Evolutionary conservation across 2,888 invertebrate genomes (phyloP), one percentile per base, ranked within the genome.

Genomic region (Andrena camellia): DNA sequence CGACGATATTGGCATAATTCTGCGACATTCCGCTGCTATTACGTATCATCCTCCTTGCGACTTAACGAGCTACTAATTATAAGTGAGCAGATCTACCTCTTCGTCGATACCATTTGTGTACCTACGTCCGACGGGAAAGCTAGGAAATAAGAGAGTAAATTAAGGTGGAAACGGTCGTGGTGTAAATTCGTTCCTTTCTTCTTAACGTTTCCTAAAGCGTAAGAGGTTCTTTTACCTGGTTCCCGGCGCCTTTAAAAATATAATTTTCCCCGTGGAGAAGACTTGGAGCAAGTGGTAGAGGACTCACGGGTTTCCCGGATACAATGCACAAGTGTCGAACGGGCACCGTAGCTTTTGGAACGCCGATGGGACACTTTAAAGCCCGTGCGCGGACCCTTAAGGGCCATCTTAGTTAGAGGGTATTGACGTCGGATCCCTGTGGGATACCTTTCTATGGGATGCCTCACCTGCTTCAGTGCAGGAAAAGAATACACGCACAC

Each of bases 321-420:
- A 71, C 74, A 74, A 76, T 72, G 68, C 8, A 29, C 33, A 13
- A 17, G 70, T 79, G 79, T 81, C 80, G 79, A 84, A 23, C 33
- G 64, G 71, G 59, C 60, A 69, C 66, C 71, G 57, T 74, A 78
- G 73, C 81, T 86, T 88, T 79, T 68, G 17, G 42, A 52, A n/a
- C 78, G 52, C 67, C 66, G 62, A 59, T 62, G 78, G 80, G 73
- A 82, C 71, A 63, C 67, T 75, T 64, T 76, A 70, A 85, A 76
- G 66, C 68, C 81, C 64, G 17, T 59, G 68, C 50, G 52, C 83
- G 64, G 84, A 68, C 83, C 85, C 81, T 81, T 72, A 64, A 77
- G 72, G 67, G 64, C 84, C 81, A 86, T 84, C 88, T 91, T 90
- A 86, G 90, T 90, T 89, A 86, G 83, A 86, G 88, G 86, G 82